Evolutionary conservation across 2,888 invertebrate genomes (phyloP), one percentile per base, ranked within the genome.

Genomic region (Mythimna ferrago): DNA sequence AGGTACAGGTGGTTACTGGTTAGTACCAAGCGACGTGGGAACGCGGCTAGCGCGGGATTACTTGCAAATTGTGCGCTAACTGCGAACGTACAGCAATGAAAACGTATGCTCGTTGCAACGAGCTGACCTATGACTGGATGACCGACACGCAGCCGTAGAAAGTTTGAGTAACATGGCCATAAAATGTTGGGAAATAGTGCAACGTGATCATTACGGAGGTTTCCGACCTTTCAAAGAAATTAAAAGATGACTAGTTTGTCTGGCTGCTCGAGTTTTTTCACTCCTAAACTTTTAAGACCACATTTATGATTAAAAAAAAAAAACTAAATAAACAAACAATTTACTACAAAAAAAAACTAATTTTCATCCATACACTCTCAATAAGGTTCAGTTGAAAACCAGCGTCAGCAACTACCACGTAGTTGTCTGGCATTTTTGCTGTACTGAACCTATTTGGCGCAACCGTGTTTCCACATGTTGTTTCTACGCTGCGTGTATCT

Each of bases 31-130:
- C 51, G 72, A 67, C 85, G 86, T 89, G 87, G 80, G 86, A 88
- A 89, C 78, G 53, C 58, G 66, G 72, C 73, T 78, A 61, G 73
- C 77, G 77, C 78, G 71, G 80, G 82, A 93, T 92, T 91, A 89
- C 87, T 87, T 84, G 89, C 89, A 90, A 93, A 92, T 92, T 92
- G 89, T 90, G 72, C 82, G 76, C 80, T 86, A 85, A 87, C 82
- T 86, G 87, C 82, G 54, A 62, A 71, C 71, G 80, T 74, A 76
- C 60, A 73, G 78, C 81, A 71, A 86, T 84, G 83, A 84, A 88
- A 83, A 84, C 81, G 82, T 83, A 83, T 77, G 81, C 76, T 74
- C 80, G 76, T 74, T 61, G 76, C 83, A 70, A 77, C 81, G 73
- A 73, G 67, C 72, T 83, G 83, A 85, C 86, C 87, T 87, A 83